Evolutionary conservation across 2,888 invertebrate genomes (phyloP).

Genomic region (Lagria hirta): DNA sequence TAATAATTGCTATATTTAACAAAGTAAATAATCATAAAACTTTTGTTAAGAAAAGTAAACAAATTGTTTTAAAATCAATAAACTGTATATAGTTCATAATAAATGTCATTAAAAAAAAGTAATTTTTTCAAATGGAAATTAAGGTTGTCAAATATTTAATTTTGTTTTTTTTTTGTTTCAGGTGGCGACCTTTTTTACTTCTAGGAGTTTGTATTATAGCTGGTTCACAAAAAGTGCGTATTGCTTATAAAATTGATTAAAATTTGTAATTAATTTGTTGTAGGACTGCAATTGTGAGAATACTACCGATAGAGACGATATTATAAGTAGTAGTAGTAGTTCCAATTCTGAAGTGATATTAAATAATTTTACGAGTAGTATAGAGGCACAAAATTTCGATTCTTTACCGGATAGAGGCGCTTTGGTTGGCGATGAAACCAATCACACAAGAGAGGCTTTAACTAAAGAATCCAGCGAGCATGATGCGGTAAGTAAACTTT

Average conservation of each 20-base stretch:
- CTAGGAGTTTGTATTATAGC: constrained; percentile 33
- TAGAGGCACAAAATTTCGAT: constrained; percentile 32
- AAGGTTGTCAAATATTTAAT: constrained; percentile 4
- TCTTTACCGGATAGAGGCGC: constrained; percentile 29
- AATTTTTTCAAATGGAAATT: too few species aligned
- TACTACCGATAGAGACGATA: constrained; percentile 49
- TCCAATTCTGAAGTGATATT: constrained; percentile 44
- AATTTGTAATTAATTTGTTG: constrained; percentile 16
- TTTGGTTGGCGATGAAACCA: constrained; percentile 32
- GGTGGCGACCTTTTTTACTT: constrained; percentile 37
- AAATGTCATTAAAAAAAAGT: too few species aligned
- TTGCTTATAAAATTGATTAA: neutral
- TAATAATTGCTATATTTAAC: too few species aligned
- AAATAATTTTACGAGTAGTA: constrained; percentile 24
- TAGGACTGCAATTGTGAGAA: constrained; percentile 37
- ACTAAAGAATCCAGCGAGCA: constrained; percentile 73
- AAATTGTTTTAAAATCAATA: too few species aligned
- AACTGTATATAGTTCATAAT: too few species aligned
- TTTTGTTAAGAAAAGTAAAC: too few species aligned
- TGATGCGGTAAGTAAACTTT: constrained; percentile 65
- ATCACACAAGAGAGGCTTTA: constrained; percentile 67
- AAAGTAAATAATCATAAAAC: too few species aligned
- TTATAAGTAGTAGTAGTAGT: constrained; percentile 52
- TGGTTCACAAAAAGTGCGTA: constrained; percentile 37
- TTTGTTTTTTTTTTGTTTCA: constrained; percentile 33